Evolutionary conservation across 2,888 invertebrate species (phyloP).

Genomic region (Erpobdella octoculata): DNA sequence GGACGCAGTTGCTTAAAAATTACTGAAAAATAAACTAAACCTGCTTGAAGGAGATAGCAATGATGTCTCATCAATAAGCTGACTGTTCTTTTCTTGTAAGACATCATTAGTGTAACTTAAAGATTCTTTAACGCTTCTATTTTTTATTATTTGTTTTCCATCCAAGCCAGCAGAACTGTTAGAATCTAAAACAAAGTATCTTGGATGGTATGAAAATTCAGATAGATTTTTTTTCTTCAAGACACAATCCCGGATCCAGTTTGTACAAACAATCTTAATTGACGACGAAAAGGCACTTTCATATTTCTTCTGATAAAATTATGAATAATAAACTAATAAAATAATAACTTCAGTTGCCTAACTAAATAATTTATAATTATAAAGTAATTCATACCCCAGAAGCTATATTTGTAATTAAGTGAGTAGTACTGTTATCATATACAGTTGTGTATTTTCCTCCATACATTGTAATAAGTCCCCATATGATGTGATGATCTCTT

Average conservation of each 20-base stretch:
- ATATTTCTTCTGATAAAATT: neutral
- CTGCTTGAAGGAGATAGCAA: too few species aligned
- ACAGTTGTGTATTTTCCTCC: conserved; percentile 72
- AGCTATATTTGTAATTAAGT: conserved; percentile 70
- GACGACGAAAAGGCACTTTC: neutral
- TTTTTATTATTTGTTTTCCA: too few species aligned
- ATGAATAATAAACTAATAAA: neutral
- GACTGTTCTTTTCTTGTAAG: too few species aligned
- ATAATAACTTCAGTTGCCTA: neutral
- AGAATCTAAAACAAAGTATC: neutral
- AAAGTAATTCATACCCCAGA: conserved; percentile 56
- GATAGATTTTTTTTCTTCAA: conserved; percentile 8
- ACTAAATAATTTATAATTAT: neutral
- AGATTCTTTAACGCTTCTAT: too few species aligned
- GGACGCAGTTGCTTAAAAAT: too few species aligned
- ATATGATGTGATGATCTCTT: conserved; percentile 68
- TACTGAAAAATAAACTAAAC: too few species aligned
- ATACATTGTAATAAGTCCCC: conserved; percentile 75
- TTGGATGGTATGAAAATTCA: neutral
- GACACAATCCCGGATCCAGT: neutral
- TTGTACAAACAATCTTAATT: neutral
- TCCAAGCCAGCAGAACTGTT: too few species aligned
- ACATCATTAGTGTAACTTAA: too few species aligned
- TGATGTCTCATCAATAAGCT: too few species aligned
- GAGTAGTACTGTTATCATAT: conserved; percentile 69